Conservation (phyloP, 2,797 vertebrate species). For the Phoxinus dragarum region DNA sequence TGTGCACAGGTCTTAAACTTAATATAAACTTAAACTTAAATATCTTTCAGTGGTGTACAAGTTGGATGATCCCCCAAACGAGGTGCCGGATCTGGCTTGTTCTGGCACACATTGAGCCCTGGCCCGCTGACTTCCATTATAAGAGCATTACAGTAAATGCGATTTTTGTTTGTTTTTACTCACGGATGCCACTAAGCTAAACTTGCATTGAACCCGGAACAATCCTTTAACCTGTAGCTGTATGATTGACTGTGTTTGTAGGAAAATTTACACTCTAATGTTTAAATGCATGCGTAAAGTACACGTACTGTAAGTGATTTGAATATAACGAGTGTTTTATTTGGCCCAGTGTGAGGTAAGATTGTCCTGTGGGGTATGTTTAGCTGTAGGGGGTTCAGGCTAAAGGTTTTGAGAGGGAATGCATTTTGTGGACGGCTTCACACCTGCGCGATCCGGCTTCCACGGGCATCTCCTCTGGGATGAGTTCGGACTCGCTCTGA, state of each 20-base stretch:
- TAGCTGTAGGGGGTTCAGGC: neutral
- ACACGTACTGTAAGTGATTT: neutral
- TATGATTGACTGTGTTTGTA: neutral
- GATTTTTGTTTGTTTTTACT: neutral
- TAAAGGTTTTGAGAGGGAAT: constrained; percentile 1
- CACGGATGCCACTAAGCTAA: neutral
- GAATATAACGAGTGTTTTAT: neutral
- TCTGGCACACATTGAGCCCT: too few species aligned
- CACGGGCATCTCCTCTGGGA: constrained; percentile 83
- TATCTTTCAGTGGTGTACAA: too few species aligned
- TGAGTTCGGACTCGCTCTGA: constrained; percentile 92
- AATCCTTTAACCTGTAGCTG: constrained; percentile 10
- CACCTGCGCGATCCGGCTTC: constrained; percentile 89
- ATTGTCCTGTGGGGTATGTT: too few species aligned
- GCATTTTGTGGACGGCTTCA: neutral
- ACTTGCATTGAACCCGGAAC: constrained; percentile 5
- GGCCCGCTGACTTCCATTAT: neutral
- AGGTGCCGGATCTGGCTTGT: too few species aligned
- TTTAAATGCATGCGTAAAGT: neutral
- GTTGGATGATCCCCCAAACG: too few species aligned
- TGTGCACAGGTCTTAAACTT: too few species aligned
- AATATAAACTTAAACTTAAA: too few species aligned
- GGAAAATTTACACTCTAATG: neutral
- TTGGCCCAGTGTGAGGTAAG: neutral
- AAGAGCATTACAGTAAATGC: neutral